Base-by-base conservation (phyloP, 2,797 vertebrate genomes). In the Enteromius viviparus region DNA sequence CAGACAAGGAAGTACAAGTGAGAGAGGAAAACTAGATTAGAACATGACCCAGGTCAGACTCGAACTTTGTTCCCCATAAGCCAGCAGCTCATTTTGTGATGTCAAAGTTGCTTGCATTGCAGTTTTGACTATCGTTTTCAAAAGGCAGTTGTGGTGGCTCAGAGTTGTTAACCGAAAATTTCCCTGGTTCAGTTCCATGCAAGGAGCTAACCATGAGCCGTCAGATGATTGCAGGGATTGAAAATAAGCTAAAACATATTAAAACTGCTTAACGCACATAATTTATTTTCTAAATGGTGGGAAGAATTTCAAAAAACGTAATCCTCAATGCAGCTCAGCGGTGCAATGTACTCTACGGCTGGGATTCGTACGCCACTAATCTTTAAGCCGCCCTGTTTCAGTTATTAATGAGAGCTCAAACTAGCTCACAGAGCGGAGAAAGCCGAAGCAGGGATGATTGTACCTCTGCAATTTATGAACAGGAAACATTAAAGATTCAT, bases 401-500 rank as follows among this genome's bases (percentile, higher is more conserved):
- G 78, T 84, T 87, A 85, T 87, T 87, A 85, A 87, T 85, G 83
- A 85, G 83, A 84, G 55, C 84, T 84, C 78, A 68, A 78, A 84
- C 82, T 81, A 58, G 78, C 62, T 75, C 53, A 49, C 58, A 71
- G 72, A 87, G 84, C 84, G 75, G 80, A 81, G 66, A 85, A 69
- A 77, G 84, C 79, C 53, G 79, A 79, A 82, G 80, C 87, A 85
- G 68, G 84, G 83, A 80, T 87, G 90, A 91, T 87, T 88, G 82
- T 83, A 88, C 81, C 12, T 87, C 87, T 80, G 88, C 92, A 92
- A 93, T 93, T 92, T 92, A 93, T 90, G 89, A 91, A 91, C 89
- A 89, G 89, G 85, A 90, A 88, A 81, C 90, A 90, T 92, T 92
- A 92, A 93, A 91, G 89, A 92, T 93, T 92, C 91, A 93, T 90